phyloP scores from a whole-genome alignment of 2,888 invertebrate species.

The Agrenia bidenticulata region DNA sequence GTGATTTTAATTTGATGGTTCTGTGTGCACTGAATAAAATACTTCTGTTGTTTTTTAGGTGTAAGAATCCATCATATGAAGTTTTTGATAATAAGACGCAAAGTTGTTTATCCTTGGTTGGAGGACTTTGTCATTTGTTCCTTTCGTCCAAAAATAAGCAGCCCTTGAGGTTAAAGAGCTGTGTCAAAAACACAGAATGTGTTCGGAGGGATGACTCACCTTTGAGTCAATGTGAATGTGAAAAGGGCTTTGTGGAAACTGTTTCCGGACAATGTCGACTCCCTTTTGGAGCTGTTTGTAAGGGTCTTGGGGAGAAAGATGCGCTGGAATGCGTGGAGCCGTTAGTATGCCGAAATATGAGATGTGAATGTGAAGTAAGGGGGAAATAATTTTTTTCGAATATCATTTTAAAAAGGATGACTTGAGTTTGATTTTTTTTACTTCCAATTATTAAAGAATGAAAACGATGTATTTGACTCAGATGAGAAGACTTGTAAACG shows the following conservation, averaged over 20 bases:
- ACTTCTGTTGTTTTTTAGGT: conserved; percentile 38
- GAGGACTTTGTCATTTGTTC: conserved; percentile 39
- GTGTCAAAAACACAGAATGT: conserved; percentile 42
- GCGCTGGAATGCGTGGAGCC: conserved; percentile 40
- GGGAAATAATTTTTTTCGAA: too few species aligned
- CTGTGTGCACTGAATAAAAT: too few species aligned
- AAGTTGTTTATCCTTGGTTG: conserved; percentile 37
- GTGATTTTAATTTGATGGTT: too few species aligned
- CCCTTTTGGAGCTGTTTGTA: conserved; percentile 34
- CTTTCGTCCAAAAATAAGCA: conserved; percentile 31
- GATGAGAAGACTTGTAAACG: conserved; percentile 38
- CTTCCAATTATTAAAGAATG: conserved; percentile 27
- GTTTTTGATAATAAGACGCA: conserved; percentile 37
- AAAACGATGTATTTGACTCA: conserved; percentile 37
- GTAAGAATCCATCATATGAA: conserved; percentile 45
- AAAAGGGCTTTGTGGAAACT: conserved; percentile 41
- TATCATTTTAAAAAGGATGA: too few species aligned
- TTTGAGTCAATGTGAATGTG: conserved; percentile 42
- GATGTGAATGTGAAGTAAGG: conserved; percentile 36
- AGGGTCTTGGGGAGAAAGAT: conserved; percentile 33
- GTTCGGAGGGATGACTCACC: conserved; percentile 40
- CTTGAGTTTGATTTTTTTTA: background rate
- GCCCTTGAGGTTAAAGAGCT: conserved; percentile 40
- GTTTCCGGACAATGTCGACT: conserved; percentile 28
- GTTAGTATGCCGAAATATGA: conserved; percentile 28